A percentile compares a stretch with the other conserved stretches of the same genome.
These are phyloP conservation scores for Drosophila atripex DNA, from an alignment of 2,888 invertebrate genomes.

Conservation along the genomic window DNA sequence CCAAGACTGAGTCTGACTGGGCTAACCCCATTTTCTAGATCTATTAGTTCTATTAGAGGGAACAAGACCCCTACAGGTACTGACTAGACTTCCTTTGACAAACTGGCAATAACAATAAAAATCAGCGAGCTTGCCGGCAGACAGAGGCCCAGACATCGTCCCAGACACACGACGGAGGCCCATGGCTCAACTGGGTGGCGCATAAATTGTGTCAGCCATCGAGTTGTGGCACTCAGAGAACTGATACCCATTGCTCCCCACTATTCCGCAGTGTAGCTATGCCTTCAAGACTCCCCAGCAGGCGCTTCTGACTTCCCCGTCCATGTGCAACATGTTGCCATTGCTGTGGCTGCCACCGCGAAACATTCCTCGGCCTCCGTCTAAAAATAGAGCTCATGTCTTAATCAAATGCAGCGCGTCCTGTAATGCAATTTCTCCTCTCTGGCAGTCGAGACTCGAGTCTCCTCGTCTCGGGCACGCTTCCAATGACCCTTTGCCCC, in stretches of 20 bases:
- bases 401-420: constrained; percentile 68
- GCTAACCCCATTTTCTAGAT: constrained; percentile 12
- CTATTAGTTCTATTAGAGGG: neutral
- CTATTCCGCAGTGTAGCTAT: constrained; percentile 18
- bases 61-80: constrained; percentile 14
- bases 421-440: constrained; percentile 6
- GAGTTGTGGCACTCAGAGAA: no score
- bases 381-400: constrained; percentile 75
- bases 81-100: constrained; percentile 69
- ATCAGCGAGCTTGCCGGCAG: constrained; percentile 72
- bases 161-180: constrained; percentile 29
- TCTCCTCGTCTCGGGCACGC: constrained; percentile 50
- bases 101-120: constrained; percentile 78
- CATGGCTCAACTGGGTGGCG: constrained; percentile 69
- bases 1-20: no score
- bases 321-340: constrained; percentile 73
- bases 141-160: constrained; percentile 53
- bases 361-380: constrained; percentile 64
- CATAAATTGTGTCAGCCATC: constrained; percentile 71
- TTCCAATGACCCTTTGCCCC: constrained; percentile 67
- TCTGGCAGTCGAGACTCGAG: constrained; percentile 7
- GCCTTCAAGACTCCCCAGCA: constrained; percentile 5
- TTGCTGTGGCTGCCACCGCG: constrained; percentile 25
- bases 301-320: constrained; percentile 55
- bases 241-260: no score